Conservation (phyloP, 1,140 invertebrate species). For the Ctenoplectra terminalis region DNA sequence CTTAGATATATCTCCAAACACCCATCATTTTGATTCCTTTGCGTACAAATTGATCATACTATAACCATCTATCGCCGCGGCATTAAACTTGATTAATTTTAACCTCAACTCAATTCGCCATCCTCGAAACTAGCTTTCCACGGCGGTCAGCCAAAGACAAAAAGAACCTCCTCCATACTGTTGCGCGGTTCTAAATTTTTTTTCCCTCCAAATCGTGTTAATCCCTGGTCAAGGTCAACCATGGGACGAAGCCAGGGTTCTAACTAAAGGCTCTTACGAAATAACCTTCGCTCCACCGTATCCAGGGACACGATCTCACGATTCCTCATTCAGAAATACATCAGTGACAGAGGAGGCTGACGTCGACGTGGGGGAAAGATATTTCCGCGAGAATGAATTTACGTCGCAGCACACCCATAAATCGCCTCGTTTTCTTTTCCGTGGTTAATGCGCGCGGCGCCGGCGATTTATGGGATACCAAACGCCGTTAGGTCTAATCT, state of each 20-base stretch:
- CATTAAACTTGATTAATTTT: too few species aligned
- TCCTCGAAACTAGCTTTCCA: too few species aligned
- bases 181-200: not conserved
- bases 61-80: too few species aligned
- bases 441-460: constrained; percentile 51
- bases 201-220: constrained; percentile 13
- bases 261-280: constrained; percentile 27
- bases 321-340: constrained; percentile 43
- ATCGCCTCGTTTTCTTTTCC: constrained; percentile 56
- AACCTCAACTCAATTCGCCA: too few species aligned
- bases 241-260: not conserved
- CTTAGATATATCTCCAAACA: too few species aligned
- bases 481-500: constrained; percentile 64
- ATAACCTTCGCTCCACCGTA: not conserved
- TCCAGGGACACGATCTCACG: constrained; percentile 37
- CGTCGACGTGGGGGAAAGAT: constrained; percentile 31
- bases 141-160: not conserved
- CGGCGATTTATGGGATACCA: constrained; percentile 60
- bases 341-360: constrained; percentile 2
- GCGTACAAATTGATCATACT: too few species aligned
- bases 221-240: constrained; percentile 35
- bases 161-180: not conserved
- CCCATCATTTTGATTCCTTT: too few species aligned
- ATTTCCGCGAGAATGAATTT: constrained; percentile 66
- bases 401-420: constrained; percentile 54